These are phyloP conservation scores for Ambastaia sidthimunki DNA, from an alignment of 2,797 vertebrate genomes.

Conservation along the genomic window DNA sequence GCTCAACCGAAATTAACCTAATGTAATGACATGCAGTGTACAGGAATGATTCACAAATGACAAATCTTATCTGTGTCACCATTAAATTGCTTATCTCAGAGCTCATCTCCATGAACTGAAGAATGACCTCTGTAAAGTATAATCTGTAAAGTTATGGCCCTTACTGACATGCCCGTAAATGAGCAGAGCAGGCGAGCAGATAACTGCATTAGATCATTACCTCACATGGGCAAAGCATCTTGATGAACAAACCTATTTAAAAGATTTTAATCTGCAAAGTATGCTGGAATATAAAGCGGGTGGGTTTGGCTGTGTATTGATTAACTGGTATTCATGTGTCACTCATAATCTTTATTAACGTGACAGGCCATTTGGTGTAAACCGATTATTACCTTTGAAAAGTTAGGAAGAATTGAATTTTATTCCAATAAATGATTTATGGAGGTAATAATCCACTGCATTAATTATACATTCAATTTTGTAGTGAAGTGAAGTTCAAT, in stretches of 20 bases:
- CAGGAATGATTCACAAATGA: conserved; percentile 73
- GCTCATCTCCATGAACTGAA: conserved; percentile 74
- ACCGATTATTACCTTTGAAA: not conserved
- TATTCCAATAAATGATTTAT: not conserved
- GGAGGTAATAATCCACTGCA: not conserved
- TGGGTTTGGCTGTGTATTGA: conserved; percentile 21
- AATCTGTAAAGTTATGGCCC: conserved; percentile 74
- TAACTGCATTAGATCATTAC: conserved; percentile 47
- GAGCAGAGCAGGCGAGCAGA: conserved; percentile 61
- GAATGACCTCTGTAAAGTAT: conserved; percentile 77
- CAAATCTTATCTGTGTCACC: conserved; percentile 81
- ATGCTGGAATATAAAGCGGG: conserved; percentile 12
- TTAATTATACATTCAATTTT: not conserved
- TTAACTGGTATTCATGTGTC: conserved; percentile 28
- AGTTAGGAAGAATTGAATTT: not conserved
- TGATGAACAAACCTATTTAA: conserved; percentile 19
- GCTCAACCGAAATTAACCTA: conserved; percentile 48
- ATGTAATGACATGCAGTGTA: conserved; percentile 58
- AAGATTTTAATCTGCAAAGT: conserved; percentile 27
- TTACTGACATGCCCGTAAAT: conserved; percentile 69
- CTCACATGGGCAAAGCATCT: conserved; percentile 25
- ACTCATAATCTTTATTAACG: conserved; percentile 4
- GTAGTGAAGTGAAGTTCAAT: no score
- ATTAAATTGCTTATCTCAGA: conserved; percentile 80
- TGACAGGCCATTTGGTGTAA: not conserved